Evolutionary conservation across 2,797 vertebrate genomes (phyloP).

Genomic region (Spinus pinus): DNA sequence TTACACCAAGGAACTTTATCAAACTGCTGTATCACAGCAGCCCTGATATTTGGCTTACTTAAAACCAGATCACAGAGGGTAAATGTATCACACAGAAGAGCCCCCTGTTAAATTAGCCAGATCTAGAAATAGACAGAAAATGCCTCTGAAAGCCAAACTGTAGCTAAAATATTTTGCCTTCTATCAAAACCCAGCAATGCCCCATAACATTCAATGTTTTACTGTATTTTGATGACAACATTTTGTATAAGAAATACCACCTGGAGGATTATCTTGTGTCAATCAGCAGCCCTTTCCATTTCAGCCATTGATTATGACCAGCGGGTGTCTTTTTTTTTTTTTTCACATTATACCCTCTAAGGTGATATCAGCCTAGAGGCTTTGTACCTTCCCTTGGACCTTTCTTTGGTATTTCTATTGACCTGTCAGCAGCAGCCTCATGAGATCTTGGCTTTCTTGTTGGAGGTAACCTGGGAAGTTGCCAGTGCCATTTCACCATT

Average conservation of each 20-base stretch:
- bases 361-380: not conserved
- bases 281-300: not conserved
- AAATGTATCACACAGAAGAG: not conserved
- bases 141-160: not conserved
- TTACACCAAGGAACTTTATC: not conserved
- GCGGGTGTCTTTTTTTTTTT: not conserved
- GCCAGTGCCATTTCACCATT: not conserved
- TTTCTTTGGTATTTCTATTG: not conserved
- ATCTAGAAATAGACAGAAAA: slow-evolving; percentile 13
- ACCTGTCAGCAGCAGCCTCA: not conserved
- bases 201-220: not conserved
- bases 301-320: not conserved
- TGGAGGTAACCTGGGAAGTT: not conserved
- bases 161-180: not conserved
- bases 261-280: not conserved
- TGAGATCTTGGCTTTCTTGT: not conserved
- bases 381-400: slow-evolving; percentile 5
- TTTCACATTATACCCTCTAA: not conserved
- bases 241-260: not conserved
- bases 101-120: not conserved
- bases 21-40: slow-evolving; percentile 36
- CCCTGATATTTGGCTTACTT: slow-evolving; percentile 23
- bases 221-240: not conserved
- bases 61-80: slow-evolving; percentile 46
- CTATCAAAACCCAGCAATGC: not conserved